Base-by-base conservation (phyloP, 2,888 invertebrate species). In the Lithophane semibrunnea region DNA sequence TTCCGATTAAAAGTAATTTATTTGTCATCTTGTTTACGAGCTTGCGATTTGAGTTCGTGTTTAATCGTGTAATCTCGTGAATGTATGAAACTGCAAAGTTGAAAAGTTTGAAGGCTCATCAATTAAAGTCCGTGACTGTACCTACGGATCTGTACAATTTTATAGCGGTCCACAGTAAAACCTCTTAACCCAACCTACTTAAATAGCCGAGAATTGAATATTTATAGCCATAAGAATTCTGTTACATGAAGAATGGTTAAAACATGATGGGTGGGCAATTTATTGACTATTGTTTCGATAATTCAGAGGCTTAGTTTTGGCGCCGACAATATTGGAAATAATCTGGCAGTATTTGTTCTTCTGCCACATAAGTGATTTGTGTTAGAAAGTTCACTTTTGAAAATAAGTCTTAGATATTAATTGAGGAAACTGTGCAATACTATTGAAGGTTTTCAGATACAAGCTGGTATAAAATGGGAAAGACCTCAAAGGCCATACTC, bases 91-190 rank as follows among this genome's bases (percentile, higher is more conserved):
- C n/a, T n/a, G n/a, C n/a, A n/a, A n/a, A n/a, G n/a, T n/a, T n/a
- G n/a, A n/a, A n/a, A n/a, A n/a, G n/a, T n/a, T n/a, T n/a, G n/a
- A n/a, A n/a, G n/a, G n/a, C n/a, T n/a, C n/a, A n/a, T n/a, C n/a
- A n/a, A n/a, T n/a, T n/a, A n/a, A n/a, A n/a, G n/a, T n/a, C n/a
- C n/a, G n/a, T n/a, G n/a, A n/a, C n/a, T n/a, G n/a, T n/a, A n/a
- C n/a, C n/a, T n/a, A n/a, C 65, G 60, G 65, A 69, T 84, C 52
- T 63, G 24, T 56, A 64, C 73, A 73, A 60, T 84, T 84, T 82
- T 84, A 80, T 80, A 80, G 81, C 81, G 85, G 69, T 61, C 21
- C 3, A 66, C 68, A 72, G 85, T 78, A 65, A 75, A 82, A 72
- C 75, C 80, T 82, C 80, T 4, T 82, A 58, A 84, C 75, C 81